Conservation (phyloP, 2,113 vertebrate species). For the Neomonachus schauinslandi region DNA sequence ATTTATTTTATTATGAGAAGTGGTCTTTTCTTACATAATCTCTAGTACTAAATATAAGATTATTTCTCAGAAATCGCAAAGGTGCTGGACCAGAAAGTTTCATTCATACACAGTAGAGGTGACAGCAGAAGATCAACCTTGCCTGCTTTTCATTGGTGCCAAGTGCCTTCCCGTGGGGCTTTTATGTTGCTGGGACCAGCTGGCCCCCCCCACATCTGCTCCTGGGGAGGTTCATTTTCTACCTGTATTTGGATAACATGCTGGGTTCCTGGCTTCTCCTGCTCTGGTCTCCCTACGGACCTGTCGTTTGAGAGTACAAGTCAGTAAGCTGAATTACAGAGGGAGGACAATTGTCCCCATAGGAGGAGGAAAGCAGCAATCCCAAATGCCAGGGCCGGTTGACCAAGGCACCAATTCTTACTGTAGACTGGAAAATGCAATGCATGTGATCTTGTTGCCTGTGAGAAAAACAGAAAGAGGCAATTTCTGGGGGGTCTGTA, state of each 20-base stretch:
- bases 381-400: conserved; percentile 47
- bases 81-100: not conserved
- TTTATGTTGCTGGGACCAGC: not conserved
- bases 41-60: not conserved
- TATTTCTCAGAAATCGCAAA: not conserved
- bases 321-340: conserved; percentile 51
- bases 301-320: not conserved
- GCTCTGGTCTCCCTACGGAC: not conserved
- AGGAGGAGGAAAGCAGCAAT: conserved; percentile 58
- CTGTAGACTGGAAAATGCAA: conserved; percentile 28
- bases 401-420: not conserved
- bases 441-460: conserved; percentile 35
- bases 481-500: conserved; percentile 31
- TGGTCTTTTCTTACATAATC: not conserved
- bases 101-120: not conserved
- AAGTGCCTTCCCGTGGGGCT: accelerated
- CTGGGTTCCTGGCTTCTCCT: conserved; percentile 36
- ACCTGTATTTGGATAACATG: not conserved
- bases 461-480: conserved; percentile 56
- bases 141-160: not conserved
- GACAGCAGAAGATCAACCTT: not conserved
- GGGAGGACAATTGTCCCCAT: conserved; percentile 50
- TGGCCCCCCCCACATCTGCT: not conserved
- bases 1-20: not conserved
- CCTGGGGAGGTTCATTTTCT: not conserved